Evolutionary conservation across 2,797 vertebrate species (phyloP).

Genomic region (Silurus aristotelis): DNA sequence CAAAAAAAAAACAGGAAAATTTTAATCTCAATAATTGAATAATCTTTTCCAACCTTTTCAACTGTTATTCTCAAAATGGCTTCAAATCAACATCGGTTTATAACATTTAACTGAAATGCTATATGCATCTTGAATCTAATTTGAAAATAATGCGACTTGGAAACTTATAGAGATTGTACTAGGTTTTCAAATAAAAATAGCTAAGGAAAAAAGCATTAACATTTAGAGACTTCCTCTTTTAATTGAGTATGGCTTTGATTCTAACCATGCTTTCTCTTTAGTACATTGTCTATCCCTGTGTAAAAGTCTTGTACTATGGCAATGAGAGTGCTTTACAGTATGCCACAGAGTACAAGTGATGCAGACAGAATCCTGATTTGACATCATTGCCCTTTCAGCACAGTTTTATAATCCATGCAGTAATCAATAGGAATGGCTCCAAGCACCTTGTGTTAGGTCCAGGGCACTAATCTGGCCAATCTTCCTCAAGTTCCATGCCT

Average conservation of each 20-base stretch:
- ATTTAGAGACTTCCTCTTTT: background rate
- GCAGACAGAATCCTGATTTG: constrained; percentile 42
- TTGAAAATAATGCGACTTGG: background rate
- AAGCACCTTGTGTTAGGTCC: constrained; percentile 28
- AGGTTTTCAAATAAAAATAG: background rate
- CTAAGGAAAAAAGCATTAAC: background rate
- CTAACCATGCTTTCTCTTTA: background rate
- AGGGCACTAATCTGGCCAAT: constrained; percentile 32
- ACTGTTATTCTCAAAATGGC: too few relatives aligned
- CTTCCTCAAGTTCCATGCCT: constrained; percentile 14
- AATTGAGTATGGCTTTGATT: background rate
- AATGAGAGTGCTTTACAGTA: background rate
- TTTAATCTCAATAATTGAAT: too few relatives aligned
- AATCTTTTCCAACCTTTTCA: too few relatives aligned
- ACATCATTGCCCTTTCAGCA: constrained; percentile 37
- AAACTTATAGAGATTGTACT: background rate
- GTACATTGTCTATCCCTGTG: background rate
- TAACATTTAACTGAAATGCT: too few relatives aligned
- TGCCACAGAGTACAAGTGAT: constrained; percentile 7
- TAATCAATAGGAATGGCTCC: constrained; percentile 44
- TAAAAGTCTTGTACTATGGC: background rate
- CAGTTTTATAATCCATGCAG: constrained; percentile 46
- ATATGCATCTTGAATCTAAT: background rate
- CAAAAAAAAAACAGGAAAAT: too few relatives aligned
- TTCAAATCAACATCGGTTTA: too few relatives aligned